Evolutionary conservation across 2,888 invertebrate genomes (phyloP).

Genomic region (Athalia rosae): DNA sequence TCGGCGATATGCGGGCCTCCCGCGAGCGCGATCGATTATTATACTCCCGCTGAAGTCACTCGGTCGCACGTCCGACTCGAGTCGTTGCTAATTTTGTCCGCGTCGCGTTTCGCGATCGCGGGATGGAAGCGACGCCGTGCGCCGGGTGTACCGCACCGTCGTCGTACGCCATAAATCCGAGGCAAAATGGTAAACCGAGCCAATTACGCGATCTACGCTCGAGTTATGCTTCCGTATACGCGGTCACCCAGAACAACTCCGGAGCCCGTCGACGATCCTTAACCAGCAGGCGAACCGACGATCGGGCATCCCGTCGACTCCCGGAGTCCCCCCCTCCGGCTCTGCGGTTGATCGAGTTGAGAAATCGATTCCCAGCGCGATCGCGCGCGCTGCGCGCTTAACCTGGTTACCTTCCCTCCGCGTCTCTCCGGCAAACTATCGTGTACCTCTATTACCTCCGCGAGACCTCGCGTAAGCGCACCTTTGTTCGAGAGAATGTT

Average conservation of each 20-base stretch:
- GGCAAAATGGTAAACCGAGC: not conserved
- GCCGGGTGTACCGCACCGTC: too few relatives aligned
- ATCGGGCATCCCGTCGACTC: slow-evolving; percentile 3
- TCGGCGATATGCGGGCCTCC: too few relatives aligned
- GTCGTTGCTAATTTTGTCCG: too few relatives aligned
- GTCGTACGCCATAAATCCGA: not conserved
- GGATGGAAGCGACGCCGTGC: too few relatives aligned
- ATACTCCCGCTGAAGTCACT: too few relatives aligned
- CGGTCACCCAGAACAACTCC: slow-evolving; percentile 29
- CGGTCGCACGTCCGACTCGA: too few relatives aligned
- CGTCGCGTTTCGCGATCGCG: too few relatives aligned
- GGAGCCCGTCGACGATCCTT: slow-evolving; percentile 24
- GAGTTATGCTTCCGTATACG: slow-evolving; percentile 32
- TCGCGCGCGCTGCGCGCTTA: not conserved
- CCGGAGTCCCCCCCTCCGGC: slow-evolving; percentile 6
- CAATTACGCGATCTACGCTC: slow-evolving; percentile 21
- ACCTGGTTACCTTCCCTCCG: slow-evolving; percentile 18
- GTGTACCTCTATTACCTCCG: not conserved
- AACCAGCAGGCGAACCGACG: slow-evolving; percentile 23
- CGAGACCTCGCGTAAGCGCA: not conserved
- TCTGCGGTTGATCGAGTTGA: slow-evolving; percentile 11
- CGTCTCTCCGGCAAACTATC: not conserved
- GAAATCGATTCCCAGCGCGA: slow-evolving; percentile 21
- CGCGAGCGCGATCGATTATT: too few relatives aligned
- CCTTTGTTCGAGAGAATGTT: not conserved